Percentiles rank a stretch among this genome's conserved stretches.
These are phyloP conservation scores for Drosophila bocki DNA, from an alignment of 1,140 invertebrate genomes.

Conservation along the genomic window DNA sequence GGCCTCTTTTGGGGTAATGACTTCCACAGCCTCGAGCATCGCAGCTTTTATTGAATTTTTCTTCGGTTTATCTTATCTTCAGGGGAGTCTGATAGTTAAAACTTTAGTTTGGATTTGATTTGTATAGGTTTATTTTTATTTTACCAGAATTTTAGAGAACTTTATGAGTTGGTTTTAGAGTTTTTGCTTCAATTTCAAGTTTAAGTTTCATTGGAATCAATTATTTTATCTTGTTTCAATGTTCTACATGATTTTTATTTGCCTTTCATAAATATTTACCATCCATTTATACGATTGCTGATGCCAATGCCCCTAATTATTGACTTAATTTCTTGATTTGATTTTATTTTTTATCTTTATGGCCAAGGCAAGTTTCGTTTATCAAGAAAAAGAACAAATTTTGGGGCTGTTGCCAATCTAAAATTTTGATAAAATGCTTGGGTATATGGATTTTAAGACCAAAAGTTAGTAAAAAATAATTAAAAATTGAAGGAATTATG, in stretches of 20 bases:
- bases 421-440: too few species aligned
- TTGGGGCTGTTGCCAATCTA: neutral
- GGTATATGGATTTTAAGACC: neutral
- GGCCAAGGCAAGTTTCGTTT: conserved; percentile 11
- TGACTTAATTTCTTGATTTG: conserved; percentile 1
- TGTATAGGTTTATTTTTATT: too few species aligned
- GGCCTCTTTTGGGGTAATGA: conserved; percentile 4
- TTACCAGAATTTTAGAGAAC: neutral
- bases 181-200: neutral
- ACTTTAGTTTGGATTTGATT: neutral
- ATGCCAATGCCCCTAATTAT: conserved; percentile 13
- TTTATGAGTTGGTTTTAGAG: neutral
- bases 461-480: too few species aligned
- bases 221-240: conserved; percentile 6
- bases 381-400: neutral
- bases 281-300: conserved; percentile 10
- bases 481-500: too few species aligned
- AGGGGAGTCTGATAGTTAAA: too few species aligned
- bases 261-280: conserved; percentile 24
- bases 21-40: neutral
- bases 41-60: conserved; percentile 21
- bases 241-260: conserved; percentile 12
- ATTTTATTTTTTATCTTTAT: conserved; percentile 20
- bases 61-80: conserved; percentile 6
- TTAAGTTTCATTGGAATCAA: neutral